Base-by-base conservation (phyloP, 2,797 vertebrate genomes). In the Sus cebifrons region DNA sequence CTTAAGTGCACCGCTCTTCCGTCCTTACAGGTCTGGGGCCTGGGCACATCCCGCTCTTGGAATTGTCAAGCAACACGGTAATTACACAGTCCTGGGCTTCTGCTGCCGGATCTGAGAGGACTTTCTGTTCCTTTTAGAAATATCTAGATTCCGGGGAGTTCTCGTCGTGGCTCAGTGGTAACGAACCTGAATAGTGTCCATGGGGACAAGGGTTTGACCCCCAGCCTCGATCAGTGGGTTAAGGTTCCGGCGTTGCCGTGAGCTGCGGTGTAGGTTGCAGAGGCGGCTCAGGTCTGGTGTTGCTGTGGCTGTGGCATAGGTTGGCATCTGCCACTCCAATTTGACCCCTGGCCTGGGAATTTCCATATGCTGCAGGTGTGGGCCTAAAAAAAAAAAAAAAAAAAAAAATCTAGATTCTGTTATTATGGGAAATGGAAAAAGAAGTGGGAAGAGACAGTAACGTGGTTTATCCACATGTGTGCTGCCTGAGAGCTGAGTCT, bases 331-430 rank as follows among this genome's bases (percentile, higher is more conserved):
- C 9, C 6, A 10, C 44, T 49, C 44, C 44, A 49, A 10, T 10
- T 49, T 49, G 44, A 49, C 44, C 44, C 44, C 44, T 49, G 44
- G 44, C 44, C 44, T 49, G 44, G 44, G 44, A 49, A 49, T 10
- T 10, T 49, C 44, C 44, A 49, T 49, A 49, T 49, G 9, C 44
- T 10, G 9, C 44, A 49, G 44, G 44, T 49, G 44, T 6, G 44
- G 44, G 6, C 44, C 9, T 49, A 7, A 49, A 49, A 49, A 49
- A 36, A 82, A 73, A 73, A 14, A 6, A n/a, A n/a, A 49, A 49
- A 49, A 49, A 36, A 82, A 73, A 73, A 14, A 54, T 93, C 88
- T 93, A 97, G 96, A 91, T 97, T 96, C 86, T 88, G 54, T 92
- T 56, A 0, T 49, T 29, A n/a, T 68, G 91, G 75, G 95, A 95